phyloP scores from a whole-genome alignment of 1,140 invertebrate species.

The Pentalonia nigronervosa region DNA sequence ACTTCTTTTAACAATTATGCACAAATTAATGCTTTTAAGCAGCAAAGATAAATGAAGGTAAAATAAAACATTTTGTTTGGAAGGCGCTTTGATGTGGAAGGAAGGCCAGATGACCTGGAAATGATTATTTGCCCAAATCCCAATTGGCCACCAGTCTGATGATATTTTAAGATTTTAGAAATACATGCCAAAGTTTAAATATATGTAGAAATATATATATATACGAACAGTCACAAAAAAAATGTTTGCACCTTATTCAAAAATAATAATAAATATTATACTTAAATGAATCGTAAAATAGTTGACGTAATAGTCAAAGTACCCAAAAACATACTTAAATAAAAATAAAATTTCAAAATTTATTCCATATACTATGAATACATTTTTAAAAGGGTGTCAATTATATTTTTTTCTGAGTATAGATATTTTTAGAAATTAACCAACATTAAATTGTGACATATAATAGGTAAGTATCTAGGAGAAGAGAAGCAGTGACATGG shows the following conservation, averaged over 20 bases:
- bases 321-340: not conserved
- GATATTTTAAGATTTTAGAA: slow-evolving; percentile 54
- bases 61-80: slow-evolving; percentile 24
- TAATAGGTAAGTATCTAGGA: no score
- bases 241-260: not conserved
- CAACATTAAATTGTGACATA: not conserved
- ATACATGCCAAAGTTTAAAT: slow-evolving; percentile 54
- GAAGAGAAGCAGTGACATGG: no score
- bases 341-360: not conserved
- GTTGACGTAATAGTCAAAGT: not conserved
- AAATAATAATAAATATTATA: not conserved
- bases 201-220: slow-evolving; percentile 9
- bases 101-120: slow-evolving; percentile 51
- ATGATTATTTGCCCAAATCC: slow-evolving; percentile 51
- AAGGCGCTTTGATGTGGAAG: not conserved
- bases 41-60: not conserved
- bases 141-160: slow-evolving; percentile 49
- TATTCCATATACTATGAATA: not conserved
- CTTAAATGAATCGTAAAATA: not conserved
- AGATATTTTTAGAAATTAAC: not conserved
- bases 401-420: not conserved
- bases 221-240: slow-evolving; percentile 29
- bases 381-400: no score
- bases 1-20: not conserved
- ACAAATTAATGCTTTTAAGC: not conserved